A percentile compares a stretch with the other conserved stretches of the same genome.
Conservation (phyloP, 2,113 vertebrate genomes). For the Butastur rufipennis region DNA sequence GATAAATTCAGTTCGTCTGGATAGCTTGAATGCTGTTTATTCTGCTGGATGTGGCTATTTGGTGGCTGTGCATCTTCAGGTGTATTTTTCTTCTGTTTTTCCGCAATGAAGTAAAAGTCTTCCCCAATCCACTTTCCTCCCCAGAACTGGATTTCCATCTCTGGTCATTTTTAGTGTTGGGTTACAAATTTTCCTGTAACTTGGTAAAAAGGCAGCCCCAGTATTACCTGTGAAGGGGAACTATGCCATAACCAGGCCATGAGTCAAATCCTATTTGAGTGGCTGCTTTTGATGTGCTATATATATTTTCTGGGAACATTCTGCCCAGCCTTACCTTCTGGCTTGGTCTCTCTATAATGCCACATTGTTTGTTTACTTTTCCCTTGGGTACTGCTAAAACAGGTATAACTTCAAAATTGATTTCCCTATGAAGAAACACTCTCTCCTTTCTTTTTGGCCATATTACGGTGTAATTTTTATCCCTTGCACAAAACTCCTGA, state of each 20-base stretch:
- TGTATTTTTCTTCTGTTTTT: background rate
- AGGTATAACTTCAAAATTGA: slow-evolving; percentile 9
- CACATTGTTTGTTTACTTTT: background rate
- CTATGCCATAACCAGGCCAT: background rate
- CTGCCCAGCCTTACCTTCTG: background rate
- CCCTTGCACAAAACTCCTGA: background rate
- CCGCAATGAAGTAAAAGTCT: background rate
- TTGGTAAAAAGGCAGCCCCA: background rate
- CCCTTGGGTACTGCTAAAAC: background rate
- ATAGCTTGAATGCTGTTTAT: background rate
- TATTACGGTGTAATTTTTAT: background rate
- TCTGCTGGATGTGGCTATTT: background rate
- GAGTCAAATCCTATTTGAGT: slow-evolving; percentile 4
- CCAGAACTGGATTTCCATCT: background rate
- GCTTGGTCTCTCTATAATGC: background rate
- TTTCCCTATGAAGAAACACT: background rate
- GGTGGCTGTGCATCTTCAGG: background rate
- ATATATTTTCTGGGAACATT: slow-evolving; percentile 5
- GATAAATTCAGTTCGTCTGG: background rate
- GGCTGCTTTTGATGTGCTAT: slow-evolving; percentile 14
- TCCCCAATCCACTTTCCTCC: background rate
- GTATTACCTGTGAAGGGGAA: background rate
- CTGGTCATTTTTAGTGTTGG: background rate
- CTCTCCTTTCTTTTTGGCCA: background rate
- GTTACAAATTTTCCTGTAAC: background rate